Conservation (phyloP, 2,888 invertebrate genomes). For the Gisinianus flammeolus region DNA sequence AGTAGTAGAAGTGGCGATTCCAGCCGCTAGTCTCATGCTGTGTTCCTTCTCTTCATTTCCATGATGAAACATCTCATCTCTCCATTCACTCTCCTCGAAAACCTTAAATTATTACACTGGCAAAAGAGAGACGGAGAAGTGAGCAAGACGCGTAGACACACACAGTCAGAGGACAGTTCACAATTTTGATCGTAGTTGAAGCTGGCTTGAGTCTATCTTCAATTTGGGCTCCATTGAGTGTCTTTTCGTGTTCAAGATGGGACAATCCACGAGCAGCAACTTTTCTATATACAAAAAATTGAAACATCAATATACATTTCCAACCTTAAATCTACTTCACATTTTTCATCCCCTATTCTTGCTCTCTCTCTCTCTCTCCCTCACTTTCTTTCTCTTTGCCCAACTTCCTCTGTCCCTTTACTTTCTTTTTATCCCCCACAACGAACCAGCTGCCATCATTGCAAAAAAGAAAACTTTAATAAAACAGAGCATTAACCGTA, state of each 20-base stretch:
- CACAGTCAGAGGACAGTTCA: slow-evolving; percentile 5
- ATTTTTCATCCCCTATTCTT: slow-evolving; percentile 34
- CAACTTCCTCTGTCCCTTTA: neutral
- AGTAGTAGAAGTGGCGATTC: slow-evolving; percentile 3
- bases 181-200: slow-evolving; percentile 42
- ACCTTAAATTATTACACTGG: neutral
- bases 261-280: slow-evolving; percentile 41
- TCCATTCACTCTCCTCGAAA: neutral
- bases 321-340: slow-evolving; percentile 30
- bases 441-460: neutral
- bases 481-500: neutral
- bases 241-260: slow-evolving; percentile 43
- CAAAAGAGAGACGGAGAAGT: neutral
- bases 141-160: neutral
- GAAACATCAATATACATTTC: slow-evolving; percentile 29
- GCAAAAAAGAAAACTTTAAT: neutral
- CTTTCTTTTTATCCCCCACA: neutral
- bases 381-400: neutral
- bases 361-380: neutral
- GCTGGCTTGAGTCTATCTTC: slow-evolving; percentile 34
- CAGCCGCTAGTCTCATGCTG: neutral
- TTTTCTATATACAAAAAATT: slow-evolving; percentile 37
- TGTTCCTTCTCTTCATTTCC: neutral
- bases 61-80: neutral
- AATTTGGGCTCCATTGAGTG: slow-evolving; percentile 43